A percentile compares a stretch with the other conserved stretches of the same genome.
phyloP scores from a whole-genome alignment of 2,797 vertebrate species.

The Lepidocolaptes lacrymiger region DNA sequence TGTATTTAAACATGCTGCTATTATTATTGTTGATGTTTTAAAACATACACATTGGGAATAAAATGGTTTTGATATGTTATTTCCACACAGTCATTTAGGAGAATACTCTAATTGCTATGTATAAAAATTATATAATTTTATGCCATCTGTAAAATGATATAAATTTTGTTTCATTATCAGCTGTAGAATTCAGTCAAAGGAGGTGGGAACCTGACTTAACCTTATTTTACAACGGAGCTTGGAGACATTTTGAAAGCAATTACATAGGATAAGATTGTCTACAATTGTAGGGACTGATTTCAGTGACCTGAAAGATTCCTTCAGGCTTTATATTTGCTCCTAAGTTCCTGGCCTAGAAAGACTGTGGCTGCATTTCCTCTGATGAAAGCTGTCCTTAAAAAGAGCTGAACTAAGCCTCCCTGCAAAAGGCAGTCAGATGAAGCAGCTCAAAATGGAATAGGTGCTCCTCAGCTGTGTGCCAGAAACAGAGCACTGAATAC shows the following conservation, averaged over 20 bases:
- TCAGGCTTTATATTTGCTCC: not conserved
- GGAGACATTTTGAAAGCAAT: not conserved
- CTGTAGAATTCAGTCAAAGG: not conserved
- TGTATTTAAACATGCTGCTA: not conserved
- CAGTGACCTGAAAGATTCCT: not conserved
- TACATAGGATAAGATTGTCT: not conserved
- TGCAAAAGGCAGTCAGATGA: not conserved
- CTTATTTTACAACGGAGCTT: not conserved
- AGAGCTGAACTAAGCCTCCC: not conserved
- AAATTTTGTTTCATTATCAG: not conserved
- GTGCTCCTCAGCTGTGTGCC: not conserved
- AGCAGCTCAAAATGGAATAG: not conserved
- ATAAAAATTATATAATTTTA: not conserved
- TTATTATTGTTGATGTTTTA: not conserved
- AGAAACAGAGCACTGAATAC: not conserved
- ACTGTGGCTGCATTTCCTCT: not conserved
- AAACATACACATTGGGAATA: not conserved
- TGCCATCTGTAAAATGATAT: not conserved
- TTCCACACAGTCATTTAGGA: not conserved
- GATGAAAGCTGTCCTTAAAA: not conserved
- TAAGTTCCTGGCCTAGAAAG: not conserved
- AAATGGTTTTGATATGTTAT: not conserved
- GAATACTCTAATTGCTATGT: not conserved
- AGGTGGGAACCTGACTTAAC: not conserved
- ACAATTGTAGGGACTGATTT: not conserved